Percentiles rank a stretch among this genome's conserved stretches.
Evolutionary conservation across 2,888 invertebrate species (phyloP).

Genomic region (Cenopis cana): DNA sequence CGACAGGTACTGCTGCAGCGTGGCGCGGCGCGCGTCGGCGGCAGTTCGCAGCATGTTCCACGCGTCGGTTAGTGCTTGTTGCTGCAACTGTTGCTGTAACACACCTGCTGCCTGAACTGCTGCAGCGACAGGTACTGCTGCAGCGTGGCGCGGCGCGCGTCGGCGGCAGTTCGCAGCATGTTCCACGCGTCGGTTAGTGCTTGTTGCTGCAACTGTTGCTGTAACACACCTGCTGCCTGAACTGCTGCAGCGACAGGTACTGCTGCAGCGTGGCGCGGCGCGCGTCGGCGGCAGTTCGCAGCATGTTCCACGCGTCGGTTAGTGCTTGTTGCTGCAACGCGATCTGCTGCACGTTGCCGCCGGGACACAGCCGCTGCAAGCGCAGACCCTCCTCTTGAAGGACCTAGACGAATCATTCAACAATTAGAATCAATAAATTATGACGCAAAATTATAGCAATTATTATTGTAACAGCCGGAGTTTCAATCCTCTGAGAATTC

Average conservation of each 20-base stretch:
- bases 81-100: not conserved
- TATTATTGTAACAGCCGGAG: no score
- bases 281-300: conserved; percentile 93
- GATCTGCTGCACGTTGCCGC: conserved; percentile 95
- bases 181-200: conserved; percentile 91
- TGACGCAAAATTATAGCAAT: no score
- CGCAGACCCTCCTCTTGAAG: conserved; percentile 96
- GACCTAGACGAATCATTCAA: conserved; percentile 77
- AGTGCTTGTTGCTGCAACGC: conserved; percentile 94
- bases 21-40: conserved; percentile 86
- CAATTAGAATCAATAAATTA: not conserved
- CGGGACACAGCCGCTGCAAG: conserved; percentile 94
- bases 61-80: conserved; percentile 84
- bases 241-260: conserved; percentile 95
- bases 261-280: conserved; percentile 93
- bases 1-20: conserved; percentile 94
- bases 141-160: conserved; percentile 86
- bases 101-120: conserved; percentile 92
- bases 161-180: conserved; percentile 92
- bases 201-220: conserved; percentile 88
- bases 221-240: conserved; percentile 89
- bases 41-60: conserved; percentile 95
- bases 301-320: conserved; percentile 93
- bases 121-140: conserved; percentile 96
- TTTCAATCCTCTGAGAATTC: no score